phyloP scores from a whole-genome alignment of 2,888 invertebrate genomes.

The Acleris sparsana region DNA sequence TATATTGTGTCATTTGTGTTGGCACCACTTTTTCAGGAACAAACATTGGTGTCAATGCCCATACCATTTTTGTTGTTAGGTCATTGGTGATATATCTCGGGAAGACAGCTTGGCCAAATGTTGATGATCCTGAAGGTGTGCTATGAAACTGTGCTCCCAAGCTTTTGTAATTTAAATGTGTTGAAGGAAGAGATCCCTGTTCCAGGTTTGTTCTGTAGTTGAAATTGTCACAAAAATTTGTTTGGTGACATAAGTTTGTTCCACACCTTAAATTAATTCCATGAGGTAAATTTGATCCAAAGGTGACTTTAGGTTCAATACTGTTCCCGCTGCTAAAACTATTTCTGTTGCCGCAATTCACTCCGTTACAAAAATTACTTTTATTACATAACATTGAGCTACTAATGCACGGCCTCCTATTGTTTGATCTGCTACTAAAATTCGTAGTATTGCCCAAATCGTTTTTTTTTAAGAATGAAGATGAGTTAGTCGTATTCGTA shows the following conservation, averaged over 20 bases:
- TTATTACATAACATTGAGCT: neutral
- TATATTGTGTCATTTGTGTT: conserved; percentile 11
- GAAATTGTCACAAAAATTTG: no score
- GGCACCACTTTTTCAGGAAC: neutral
- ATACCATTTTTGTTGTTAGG: conserved; percentile 42
- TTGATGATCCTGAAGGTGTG: conserved; percentile 31
- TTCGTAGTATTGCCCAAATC: conserved; percentile 5
- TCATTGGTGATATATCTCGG: conserved; percentile 44
- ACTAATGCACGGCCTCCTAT: neutral
- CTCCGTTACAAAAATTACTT: no score
- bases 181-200: no score
- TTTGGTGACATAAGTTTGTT: neutral
- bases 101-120: conserved; percentile 50
- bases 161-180: no score
- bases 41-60: conserved; percentile 43
- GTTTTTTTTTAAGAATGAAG: neutral
- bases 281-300: neutral
- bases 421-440: neutral
- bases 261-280: neutral
- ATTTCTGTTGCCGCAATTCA: neutral
- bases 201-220: no score
- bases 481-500: conserved; percentile 4
- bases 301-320: neutral
- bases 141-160: neutral
- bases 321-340: neutral